Evolutionary conservation across 2,797 vertebrate genomes (phyloP).

Genomic region (Cephalopachus bancanus): DNA sequence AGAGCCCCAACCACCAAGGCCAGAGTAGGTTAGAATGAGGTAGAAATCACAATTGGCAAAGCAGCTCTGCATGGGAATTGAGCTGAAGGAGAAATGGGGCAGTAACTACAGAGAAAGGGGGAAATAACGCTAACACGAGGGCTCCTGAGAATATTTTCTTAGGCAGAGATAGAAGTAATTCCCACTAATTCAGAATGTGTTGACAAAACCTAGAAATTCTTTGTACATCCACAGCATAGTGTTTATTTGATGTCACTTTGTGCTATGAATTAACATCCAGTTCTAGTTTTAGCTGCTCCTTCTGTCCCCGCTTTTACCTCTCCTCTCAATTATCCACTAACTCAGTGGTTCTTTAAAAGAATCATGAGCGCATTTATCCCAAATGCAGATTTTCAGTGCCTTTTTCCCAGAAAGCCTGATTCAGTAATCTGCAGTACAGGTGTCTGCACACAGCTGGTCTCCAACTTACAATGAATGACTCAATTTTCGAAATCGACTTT

Average conservation of each 20-base stretch:
- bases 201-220: constrained; percentile 12
- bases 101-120: not conserved
- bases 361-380: not conserved
- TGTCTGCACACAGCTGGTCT: not conserved
- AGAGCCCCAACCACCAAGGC: not conserved
- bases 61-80: not conserved
- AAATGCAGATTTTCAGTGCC: not conserved
- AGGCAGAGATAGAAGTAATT: not conserved
- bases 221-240: not conserved
- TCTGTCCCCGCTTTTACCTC: not conserved
- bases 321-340: not conserved
- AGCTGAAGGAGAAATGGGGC: not conserved
- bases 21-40: not conserved
- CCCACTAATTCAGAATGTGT: not conserved
- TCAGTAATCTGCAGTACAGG: not conserved
- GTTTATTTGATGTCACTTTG: not conserved
- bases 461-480: not conserved
- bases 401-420: not conserved
- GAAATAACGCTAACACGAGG: too few relatives aligned
- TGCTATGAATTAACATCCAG: not conserved
- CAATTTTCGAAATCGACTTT: not conserved
- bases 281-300: not conserved
- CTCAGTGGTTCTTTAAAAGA: constrained; percentile 4
- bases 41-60: not conserved
- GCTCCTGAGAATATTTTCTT: not conserved